phyloP scores from a whole-genome alignment of 2,888 invertebrate genomes.

The Dorcus hopei region DNA sequence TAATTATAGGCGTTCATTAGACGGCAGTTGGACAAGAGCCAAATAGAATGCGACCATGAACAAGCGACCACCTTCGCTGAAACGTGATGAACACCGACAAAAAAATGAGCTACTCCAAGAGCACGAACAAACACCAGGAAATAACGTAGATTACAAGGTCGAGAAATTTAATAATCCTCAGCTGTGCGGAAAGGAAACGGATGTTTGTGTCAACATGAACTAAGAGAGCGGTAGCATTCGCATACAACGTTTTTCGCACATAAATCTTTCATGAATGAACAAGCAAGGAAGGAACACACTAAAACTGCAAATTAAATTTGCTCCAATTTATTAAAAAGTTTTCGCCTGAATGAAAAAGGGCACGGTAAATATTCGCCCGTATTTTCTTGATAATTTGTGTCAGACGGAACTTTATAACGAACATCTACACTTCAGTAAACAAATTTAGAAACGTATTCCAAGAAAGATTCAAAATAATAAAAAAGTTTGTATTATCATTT shows the following conservation, averaged over 20 bases:
- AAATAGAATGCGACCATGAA: constrained; percentile 1
- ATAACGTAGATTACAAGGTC: constrained; percentile 8
- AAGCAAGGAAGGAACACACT: neutral
- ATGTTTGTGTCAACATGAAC: constrained; percentile 20
- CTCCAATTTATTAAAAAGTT: too few relatives aligned
- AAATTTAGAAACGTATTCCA: too few relatives aligned
- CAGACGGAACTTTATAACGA: too few relatives aligned
- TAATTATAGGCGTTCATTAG: constrained; percentile 7
- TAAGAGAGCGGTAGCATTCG: neutral
- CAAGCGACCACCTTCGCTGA: neutral
- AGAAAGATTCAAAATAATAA: too few relatives aligned
- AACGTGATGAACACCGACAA: neutral
- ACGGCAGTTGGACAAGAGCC: constrained; percentile 5
- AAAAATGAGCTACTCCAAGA: constrained; percentile 2
- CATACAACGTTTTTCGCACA: neutral
- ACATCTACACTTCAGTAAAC: too few relatives aligned
- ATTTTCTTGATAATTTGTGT: too few relatives aligned
- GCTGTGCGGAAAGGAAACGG: constrained; percentile 10
- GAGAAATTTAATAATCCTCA: constrained; percentile 17
- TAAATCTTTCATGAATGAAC: neutral
- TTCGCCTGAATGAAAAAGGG: too few relatives aligned
- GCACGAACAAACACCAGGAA: constrained; percentile 1
- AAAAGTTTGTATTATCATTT: too few relatives aligned
- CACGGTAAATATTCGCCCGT: too few relatives aligned
- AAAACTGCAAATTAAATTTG: neutral